phyloP scores from a whole-genome alignment of 64 coral and sea anemone species.

The Exaiptasia diaphana region DNA sequence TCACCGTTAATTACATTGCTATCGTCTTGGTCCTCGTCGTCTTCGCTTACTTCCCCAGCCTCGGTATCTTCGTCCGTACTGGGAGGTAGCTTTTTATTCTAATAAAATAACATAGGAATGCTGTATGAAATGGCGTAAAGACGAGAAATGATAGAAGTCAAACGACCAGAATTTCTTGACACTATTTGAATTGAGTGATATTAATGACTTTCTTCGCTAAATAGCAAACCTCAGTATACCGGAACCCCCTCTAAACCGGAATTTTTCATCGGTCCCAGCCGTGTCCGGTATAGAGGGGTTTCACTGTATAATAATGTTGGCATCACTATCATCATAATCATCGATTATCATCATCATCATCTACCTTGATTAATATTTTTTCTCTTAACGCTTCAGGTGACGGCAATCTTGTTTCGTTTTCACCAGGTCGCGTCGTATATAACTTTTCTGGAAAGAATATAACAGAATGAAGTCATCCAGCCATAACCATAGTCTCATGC shows the following conservation, averaged over 20 bases:
- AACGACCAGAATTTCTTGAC: too few species aligned
- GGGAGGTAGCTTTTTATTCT: slow-evolving; percentile 90
- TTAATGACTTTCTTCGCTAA: too few species aligned
- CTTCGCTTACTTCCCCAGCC: slow-evolving; percentile 81
- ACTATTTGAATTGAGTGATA: too few species aligned
- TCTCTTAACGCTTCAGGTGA: slow-evolving; percentile 75
- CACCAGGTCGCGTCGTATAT: slow-evolving; percentile 70
- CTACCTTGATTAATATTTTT: slow-evolving; percentile 89
- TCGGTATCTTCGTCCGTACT: slow-evolving; percentile 66
- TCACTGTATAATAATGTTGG: too few species aligned
- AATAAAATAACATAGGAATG: background rate
- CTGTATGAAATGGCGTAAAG: background rate
- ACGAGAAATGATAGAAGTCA: too few species aligned
- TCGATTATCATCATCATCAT: background rate
- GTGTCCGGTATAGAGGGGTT: too few species aligned
- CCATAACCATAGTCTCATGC: too few species aligned
- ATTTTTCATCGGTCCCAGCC: too few species aligned
- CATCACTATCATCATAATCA: too few species aligned
- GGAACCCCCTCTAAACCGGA: too few species aligned
- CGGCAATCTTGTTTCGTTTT: slow-evolving; percentile 69
- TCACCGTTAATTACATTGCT: slow-evolving; percentile 52
- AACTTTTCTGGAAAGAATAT: slow-evolving; percentile 63
- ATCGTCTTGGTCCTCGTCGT: slow-evolving; percentile 73
- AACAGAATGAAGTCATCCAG: too few species aligned
- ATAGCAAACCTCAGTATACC: too few species aligned